Evolutionary conservation across 2,888 invertebrate genomes (phyloP).

Genomic region (Allolobophora icterica): DNA sequence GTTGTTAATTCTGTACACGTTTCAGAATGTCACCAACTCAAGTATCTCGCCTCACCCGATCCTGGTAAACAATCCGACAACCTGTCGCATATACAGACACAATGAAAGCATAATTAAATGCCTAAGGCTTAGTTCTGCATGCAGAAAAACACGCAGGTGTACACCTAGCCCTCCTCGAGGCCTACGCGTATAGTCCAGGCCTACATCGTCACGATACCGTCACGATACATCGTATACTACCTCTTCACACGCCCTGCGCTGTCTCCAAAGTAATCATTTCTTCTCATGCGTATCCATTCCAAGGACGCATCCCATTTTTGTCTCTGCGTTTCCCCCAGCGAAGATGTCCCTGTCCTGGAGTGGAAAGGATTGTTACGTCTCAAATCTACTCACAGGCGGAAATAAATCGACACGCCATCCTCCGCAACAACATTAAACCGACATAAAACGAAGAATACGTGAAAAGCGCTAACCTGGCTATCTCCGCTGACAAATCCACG

Average conservation of each 20-base stretch:
- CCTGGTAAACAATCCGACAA: background rate
- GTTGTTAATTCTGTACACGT: background rate
- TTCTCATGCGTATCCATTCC: background rate
- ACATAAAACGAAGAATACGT: background rate
- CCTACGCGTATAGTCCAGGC: background rate
- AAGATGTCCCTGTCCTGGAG: background rate
- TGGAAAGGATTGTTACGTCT: background rate
- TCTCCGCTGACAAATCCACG: background rate
- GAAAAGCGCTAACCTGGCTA: background rate
- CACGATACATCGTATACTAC: background rate
- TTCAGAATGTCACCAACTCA: background rate
- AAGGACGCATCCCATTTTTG: background rate
- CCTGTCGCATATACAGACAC: background rate
- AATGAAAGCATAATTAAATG: background rate
- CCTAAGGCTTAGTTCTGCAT: constrained; percentile 5
- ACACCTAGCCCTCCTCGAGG: background rate
- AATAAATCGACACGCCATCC: background rate
- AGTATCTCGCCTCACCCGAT: background rate
- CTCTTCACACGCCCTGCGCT: background rate
- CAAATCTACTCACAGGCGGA: background rate
- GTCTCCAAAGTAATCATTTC: background rate
- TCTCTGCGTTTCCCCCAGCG: background rate
- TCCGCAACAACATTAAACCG: background rate
- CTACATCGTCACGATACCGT: background rate
- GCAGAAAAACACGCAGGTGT: background rate